phyloP scores from a whole-genome alignment of 2,113 vertebrate genomes.

The Anolis carolinensis region DNA sequence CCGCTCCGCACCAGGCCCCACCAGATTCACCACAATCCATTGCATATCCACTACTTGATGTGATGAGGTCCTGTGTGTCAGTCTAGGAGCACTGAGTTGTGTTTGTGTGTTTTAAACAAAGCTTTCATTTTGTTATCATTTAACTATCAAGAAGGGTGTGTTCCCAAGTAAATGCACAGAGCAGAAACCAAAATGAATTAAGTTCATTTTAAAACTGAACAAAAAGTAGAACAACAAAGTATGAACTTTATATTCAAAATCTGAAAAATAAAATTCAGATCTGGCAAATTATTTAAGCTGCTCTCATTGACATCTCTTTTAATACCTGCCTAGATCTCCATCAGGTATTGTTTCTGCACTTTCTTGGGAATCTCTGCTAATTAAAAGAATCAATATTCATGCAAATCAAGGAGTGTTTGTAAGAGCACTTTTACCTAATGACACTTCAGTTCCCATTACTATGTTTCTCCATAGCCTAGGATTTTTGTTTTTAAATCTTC shows the following conservation, averaged over 20 bases:
- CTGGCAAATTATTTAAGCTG: background rate
- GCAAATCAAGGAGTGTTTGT: background rate
- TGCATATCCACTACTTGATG: too few species aligned
- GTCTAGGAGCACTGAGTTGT: background rate
- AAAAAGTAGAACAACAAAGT: background rate
- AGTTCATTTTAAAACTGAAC: background rate
- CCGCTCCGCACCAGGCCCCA: too few species aligned
- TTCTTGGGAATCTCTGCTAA: conserved; percentile 4
- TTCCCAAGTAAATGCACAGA: background rate
- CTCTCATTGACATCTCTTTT: background rate
- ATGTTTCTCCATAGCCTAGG: background rate
- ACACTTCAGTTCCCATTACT: background rate
- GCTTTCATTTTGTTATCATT: background rate
- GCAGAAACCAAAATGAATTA: background rate
- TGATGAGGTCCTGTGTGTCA: too few species aligned
- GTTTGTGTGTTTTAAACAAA: background rate
- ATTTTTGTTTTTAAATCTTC: conserved; percentile 5
- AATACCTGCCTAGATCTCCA: background rate
- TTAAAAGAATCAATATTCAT: conserved; percentile 17
- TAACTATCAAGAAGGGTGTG: background rate
- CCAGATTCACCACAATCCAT: too few species aligned
- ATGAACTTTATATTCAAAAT: background rate
- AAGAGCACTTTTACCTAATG: background rate
- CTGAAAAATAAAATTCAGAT: too few species aligned
- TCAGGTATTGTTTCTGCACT: background rate